Evolutionary conservation across 2,113 vertebrate species (phyloP), one percentile per base, ranked within the genome.

Genomic region (Gopherus evgoodei): DNA sequence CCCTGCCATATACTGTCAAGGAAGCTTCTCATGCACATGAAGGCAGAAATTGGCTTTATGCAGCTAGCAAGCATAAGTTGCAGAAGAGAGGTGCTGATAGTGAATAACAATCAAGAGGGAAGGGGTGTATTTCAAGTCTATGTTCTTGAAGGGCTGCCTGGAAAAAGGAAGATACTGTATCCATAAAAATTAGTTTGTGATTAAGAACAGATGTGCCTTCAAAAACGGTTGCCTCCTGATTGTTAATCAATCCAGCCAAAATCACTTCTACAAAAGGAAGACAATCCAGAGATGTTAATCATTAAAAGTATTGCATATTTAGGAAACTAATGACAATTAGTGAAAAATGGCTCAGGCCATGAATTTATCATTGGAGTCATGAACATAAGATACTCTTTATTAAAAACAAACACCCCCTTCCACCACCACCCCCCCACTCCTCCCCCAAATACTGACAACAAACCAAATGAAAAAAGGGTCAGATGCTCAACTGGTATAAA

Each of bases 31-130:
- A 47, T 81, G 79, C 92, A 93, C 91, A 94, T 84, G 89, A 27
- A 31, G 88, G 91, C 54, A 96, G 93, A 79, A 94, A 96, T 93
- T 97, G 88, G 91, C 92, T 97, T 91, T 96, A 88, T 93, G 85
- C 49, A 89, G 90, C 85, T 90, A 88, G 69, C 90, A 94, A 80
- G 76, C 94, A 94, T 49, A 84, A 81, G 79, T 90, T 90, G 88
- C 83, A 84, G 87, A 56, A 0, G 1, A 88, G 75, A 87, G 24
- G 54, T 85, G 9, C 22, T 91, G 24, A 3, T 62, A 91, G 12
- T 91, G 84, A 90, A 94, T 89, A 96, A 94, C 11, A 88, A 69
- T 42, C 90, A 89, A 81, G 8, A 87, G 35, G 92, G 52, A 22
- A 86, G 56, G 22, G 76, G 82, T 47, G 81, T 11, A 42, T 91